phyloP scores from a whole-genome alignment of 2,888 invertebrate species.

The Drosophila fulvimacula region DNA sequence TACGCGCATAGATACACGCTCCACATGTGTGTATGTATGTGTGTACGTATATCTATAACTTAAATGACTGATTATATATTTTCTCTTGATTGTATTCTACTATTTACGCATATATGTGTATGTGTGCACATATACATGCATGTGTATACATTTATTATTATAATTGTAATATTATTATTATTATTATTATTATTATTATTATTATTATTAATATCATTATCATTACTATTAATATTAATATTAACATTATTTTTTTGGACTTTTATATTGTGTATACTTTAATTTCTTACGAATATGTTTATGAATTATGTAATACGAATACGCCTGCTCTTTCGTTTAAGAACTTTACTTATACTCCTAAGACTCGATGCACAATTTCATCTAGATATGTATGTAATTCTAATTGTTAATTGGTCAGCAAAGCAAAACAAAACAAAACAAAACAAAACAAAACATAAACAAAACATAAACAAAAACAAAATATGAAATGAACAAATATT shows the following conservation, averaged over 20 bases:
- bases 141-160: constrained; percentile 28
- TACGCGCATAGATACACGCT: neutral
- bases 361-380: constrained; percentile 76
- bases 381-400: constrained; percentile 42
- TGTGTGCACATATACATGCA: constrained; percentile 21
- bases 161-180: constrained; percentile 36
- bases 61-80: constrained; percentile 78
- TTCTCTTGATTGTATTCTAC: constrained; percentile 60
- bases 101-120: constrained; percentile 20
- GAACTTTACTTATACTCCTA: constrained; percentile 55
- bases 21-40: constrained; percentile 37
- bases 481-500: constrained; percentile 18
- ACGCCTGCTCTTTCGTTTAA: constrained; percentile 20
- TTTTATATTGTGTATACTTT: constrained; percentile 17
- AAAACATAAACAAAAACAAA: constrained; percentile 4
- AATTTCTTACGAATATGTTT: constrained; percentile 24
- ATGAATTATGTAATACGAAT: constrained; percentile 21
- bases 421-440: neutral
- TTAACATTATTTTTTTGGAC: neutral
- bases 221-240: constrained; percentile 17
- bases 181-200: constrained; percentile 18
- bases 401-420: constrained; percentile 54
- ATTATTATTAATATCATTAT: constrained; percentile 8
- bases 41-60: constrained; percentile 61
- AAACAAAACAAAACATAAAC: neutral